Percentiles rank a stretch among this genome's conserved stretches.
Conservation (phyloP, 2,888 invertebrate genomes). For the Carabus problematicus region DNA sequence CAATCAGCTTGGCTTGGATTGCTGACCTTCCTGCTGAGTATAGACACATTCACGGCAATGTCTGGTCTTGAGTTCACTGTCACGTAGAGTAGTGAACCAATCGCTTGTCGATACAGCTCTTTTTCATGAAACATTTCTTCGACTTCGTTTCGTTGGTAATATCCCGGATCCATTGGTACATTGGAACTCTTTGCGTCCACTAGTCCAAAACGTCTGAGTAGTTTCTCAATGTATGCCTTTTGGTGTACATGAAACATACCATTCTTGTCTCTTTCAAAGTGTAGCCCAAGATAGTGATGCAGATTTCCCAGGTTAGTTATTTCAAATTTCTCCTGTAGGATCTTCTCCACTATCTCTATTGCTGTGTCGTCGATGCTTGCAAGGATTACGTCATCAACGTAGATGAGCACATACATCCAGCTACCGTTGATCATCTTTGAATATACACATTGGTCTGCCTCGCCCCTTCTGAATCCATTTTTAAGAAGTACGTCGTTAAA, state of each 20-base stretch:
- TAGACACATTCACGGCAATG: slow-evolving; percentile 47
- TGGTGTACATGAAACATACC: no score
- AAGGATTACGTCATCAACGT: slow-evolving; percentile 44
- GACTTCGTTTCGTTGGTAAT: no score
- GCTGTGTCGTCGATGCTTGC: slow-evolving; percentile 12
- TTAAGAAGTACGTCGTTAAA: slow-evolving; percentile 45
- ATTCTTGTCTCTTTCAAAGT: no score
- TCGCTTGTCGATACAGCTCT: slow-evolving; percentile 33
- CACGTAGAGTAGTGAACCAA: slow-evolving; percentile 46
- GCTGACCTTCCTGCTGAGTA: slow-evolving; percentile 49
- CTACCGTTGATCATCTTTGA: slow-evolving; percentile 7
- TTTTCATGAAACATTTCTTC: no score
- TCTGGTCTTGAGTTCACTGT: slow-evolving; percentile 48
- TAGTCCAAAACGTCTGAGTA: slow-evolving; percentile 17
- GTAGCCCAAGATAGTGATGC: slow-evolving; percentile 33
- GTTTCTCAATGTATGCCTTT: slow-evolving; percentile 20
- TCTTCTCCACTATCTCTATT: slow-evolving; percentile 13
- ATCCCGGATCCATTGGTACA: no score
- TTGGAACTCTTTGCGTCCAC: slow-evolving; percentile 36
- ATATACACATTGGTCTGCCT: slow-evolving; percentile 45
- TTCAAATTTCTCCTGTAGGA: slow-evolving; percentile 26
- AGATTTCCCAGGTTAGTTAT: slow-evolving; percentile 39
- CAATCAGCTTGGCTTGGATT: slow-evolving; percentile 48
- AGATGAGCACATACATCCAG: slow-evolving; percentile 27
- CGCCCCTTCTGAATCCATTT: slow-evolving; percentile 42